Evolutionary conservation across 2,113 vertebrate species (phyloP).

Genomic region (Xiphophorus couchianus): DNA sequence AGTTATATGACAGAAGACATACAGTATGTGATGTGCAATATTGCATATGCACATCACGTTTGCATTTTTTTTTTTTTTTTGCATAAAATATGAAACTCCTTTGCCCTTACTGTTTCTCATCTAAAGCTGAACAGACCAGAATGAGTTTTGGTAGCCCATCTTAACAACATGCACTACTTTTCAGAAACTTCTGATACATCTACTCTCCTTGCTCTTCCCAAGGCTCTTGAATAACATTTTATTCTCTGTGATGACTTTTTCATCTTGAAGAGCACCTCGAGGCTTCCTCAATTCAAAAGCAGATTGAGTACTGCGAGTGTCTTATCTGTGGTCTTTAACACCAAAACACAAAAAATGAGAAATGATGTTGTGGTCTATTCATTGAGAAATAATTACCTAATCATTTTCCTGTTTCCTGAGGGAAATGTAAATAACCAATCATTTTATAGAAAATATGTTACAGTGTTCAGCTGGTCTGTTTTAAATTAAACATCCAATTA

Average conservation of each 20-base stretch:
- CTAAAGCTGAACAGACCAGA: background rate
- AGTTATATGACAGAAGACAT: background rate
- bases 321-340: constrained; percentile 8
- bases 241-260: constrained; percentile 28
- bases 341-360: constrained; percentile 7
- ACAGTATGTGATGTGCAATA: no score
- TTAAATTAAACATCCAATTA: constrained; percentile 10
- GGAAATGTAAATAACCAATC: constrained; percentile 1
- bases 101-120: background rate
- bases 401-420: background rate
- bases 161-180: constrained; percentile 7
- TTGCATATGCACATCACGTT: background rate
- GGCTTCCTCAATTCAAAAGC: constrained; percentile 18
- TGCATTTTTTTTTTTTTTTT: no score
- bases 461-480: background rate
- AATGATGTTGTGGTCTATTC: constrained; percentile 1
- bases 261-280: constrained; percentile 27
- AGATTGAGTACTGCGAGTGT: background rate
- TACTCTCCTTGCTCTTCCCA: background rate
- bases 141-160: background rate
- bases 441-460: background rate
- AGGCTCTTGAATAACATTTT: constrained; percentile 17
- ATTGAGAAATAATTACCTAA: constrained; percentile 14
- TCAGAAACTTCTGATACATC: background rate
- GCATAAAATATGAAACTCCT: background rate